A percentile compares a stretch with the other conserved stretches of the same genome.
Conservation (phyloP, 2,113 vertebrate genomes). For the Pungitius pungitius region DNA sequence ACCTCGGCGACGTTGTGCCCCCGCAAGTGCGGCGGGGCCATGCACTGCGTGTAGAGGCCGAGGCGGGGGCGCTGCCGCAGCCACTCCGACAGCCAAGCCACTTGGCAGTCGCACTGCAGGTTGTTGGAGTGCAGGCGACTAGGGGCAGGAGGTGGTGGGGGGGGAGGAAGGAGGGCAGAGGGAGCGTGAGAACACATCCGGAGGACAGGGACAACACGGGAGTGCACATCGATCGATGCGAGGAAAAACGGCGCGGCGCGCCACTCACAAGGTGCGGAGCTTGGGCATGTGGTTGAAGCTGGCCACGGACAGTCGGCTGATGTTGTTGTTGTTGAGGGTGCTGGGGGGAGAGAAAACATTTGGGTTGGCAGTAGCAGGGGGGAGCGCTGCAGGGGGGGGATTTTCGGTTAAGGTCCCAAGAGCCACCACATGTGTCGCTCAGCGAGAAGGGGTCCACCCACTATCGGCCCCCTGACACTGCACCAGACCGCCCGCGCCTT, state of each 20-base stretch:
- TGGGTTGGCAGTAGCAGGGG: no score
- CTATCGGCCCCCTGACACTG: no score
- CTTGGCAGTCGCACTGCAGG: conserved; percentile 94
- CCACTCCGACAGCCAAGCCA: conserved; percentile 98
- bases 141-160: not conserved
- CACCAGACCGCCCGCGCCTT: no score
- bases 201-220: not conserved
- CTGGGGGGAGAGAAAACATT: conserved; percentile 75
- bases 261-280: conserved; percentile 98
- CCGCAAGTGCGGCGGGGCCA: conserved; percentile 89
- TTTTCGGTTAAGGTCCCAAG: no score
- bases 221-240: conserved; percentile 48
- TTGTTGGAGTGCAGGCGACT: conserved; percentile 99
- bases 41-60: conserved; percentile 97
- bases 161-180: not conserved
- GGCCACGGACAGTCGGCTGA: conserved; percentile 95
- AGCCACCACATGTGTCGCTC: not conserved
- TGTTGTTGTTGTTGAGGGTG: conserved; percentile 99
- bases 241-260: conserved; percentile 24
- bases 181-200: conserved; percentile 57
- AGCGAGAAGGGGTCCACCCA: not conserved
- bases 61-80: conserved; percentile 94
- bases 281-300: conserved; percentile 99
- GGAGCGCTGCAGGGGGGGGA: no score
- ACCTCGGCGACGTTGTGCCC: conserved; percentile 98